Base-by-base conservation (phyloP, 2,888 invertebrate species). In the Drosophila nr. medialis region DNA sequence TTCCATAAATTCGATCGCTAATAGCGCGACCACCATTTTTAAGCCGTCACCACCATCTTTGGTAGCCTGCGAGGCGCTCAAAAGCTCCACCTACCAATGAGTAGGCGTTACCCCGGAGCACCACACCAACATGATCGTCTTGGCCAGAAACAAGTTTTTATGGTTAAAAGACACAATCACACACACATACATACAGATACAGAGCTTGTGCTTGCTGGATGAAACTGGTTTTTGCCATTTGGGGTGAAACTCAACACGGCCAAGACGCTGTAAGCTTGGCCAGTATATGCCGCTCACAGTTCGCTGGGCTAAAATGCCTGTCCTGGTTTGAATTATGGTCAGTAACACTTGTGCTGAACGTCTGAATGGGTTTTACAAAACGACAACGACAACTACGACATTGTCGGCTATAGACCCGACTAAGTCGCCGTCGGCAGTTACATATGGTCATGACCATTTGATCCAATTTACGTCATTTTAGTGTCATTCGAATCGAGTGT, bases 11-110 rank as follows among this genome's bases (percentile, higher is more conserved):
- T 90, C 87, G 89, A 84, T 80, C 88, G 75, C 83, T 83, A 90
- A 83, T 86, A 87, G 83, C 61, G 72, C 67, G 83, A 73, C 91
- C 91, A 91, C 92, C 91, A 91, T 91, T 91, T 91, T 81, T 42
- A 49, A 66, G 78, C 45, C 50, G 32, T 73, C 75, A 75, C 90
- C 81, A 81, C 81, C 86, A 86, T 88, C 86, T 86, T 86, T 83
- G 88, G 70, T 34, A 42, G 66, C 48, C 55, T 27, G 27, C 27
- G 32, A 65, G 60, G 66, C 61, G 68, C 59, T 68, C 32, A 60
- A 90, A 87, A 90, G 90, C 86, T 87, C 86, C 86, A 89, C 86
- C 86, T 90, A 83, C 90, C 75, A 49, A 29, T 58, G 54, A 66
- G 84, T 72, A 81, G 86, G 86, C 90, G 86, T 83, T 75, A 30